Evolutionary conservation across 2,797 vertebrate genomes (phyloP).

Genomic region (Balearica regulorum): DNA sequence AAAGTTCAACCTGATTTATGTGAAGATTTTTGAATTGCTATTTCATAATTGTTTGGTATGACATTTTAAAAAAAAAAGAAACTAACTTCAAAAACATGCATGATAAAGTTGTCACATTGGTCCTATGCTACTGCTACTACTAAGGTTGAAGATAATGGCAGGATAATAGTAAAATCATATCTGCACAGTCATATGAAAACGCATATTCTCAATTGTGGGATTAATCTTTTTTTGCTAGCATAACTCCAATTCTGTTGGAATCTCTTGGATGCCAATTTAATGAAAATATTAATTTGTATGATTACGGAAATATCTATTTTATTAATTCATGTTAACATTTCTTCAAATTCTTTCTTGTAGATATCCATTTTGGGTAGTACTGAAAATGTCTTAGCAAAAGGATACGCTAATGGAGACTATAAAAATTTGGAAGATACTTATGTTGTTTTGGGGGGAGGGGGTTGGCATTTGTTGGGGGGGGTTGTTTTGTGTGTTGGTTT

Average conservation of each 20-base stretch:
- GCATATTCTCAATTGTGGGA: background rate
- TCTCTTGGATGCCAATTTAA: background rate
- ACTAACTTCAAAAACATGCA: background rate
- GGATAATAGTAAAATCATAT: background rate
- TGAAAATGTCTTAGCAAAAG: background rate
- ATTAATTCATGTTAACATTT: background rate
- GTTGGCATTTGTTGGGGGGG: background rate
- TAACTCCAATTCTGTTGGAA: background rate
- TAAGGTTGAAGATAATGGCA: background rate
- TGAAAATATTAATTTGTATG: background rate
- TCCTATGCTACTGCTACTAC: background rate
- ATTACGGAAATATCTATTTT: background rate
- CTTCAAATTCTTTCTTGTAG: background rate
- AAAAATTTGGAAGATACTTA: background rate
- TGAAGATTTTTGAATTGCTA: background rate
- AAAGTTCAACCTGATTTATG: background rate
- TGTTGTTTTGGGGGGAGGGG: rapidly evolving
- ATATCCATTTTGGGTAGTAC: background rate
- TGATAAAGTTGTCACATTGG: background rate
- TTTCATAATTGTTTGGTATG: background rate
- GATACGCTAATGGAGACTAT: background rate
- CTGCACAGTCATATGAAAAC: background rate
- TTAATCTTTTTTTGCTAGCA: background rate
- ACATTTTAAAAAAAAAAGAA: background rate
- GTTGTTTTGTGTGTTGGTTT: too few relatives aligned